phyloP scores from a whole-genome alignment of 1,140 invertebrate species.

The Magallana ariakensis region DNA sequence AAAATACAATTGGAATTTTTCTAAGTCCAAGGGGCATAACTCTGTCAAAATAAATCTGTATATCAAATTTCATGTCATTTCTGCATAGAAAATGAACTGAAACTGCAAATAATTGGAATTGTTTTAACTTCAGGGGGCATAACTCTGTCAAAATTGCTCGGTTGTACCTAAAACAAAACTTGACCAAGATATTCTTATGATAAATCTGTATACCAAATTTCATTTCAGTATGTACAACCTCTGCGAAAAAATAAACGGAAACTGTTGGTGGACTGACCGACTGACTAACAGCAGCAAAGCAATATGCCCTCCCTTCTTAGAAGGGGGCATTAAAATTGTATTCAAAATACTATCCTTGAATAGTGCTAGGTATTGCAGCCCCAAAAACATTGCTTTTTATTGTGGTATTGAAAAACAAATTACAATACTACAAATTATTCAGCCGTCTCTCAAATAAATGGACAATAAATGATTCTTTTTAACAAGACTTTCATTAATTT shows the following conservation, averaged over 20 bases:
- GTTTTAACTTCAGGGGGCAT: too few species aligned
- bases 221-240: too few species aligned
- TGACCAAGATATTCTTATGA: too few species aligned
- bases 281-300: too few species aligned
- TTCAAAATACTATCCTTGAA: constrained; percentile 16
- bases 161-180: too few species aligned
- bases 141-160: too few species aligned
- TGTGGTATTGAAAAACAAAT: constrained; percentile 16
- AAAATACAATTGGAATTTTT: too few species aligned
- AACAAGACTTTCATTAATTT: constrained; percentile 14
- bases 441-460: constrained; percentile 15
- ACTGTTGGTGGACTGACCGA: neutral
- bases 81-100: too few species aligned
- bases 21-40: too few species aligned
- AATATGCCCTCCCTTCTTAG: too few species aligned
- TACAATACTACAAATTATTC: constrained; percentile 17
- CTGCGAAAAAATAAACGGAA: neutral
- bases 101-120: too few species aligned
- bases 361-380: constrained; percentile 14
- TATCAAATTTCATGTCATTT: neutral
- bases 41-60: constrained; percentile 10
- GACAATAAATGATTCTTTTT: constrained; percentile 17
- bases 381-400: constrained; percentile 16
- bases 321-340: constrained; percentile 3
- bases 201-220: too few species aligned